Base-by-base conservation (phyloP, 2,113 vertebrate species). In the Corythoichthys intestinalis region DNA sequence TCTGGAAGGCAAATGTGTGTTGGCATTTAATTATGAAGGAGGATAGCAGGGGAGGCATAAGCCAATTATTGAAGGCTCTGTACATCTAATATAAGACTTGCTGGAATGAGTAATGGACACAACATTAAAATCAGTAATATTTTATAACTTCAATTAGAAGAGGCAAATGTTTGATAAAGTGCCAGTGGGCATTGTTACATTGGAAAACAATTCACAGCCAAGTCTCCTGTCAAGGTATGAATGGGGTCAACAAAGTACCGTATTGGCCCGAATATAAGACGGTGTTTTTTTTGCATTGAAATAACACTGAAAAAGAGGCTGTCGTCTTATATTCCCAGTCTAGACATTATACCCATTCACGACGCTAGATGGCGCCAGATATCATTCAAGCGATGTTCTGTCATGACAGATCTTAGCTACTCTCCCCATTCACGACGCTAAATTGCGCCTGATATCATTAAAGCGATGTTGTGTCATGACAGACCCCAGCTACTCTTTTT, bases 1-100 rank as follows among this genome's bases (percentile, higher is more conserved):
- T 86, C 89, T 83, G 81, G 79, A 77, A 87, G 89, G 83, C 86
- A 86, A 91, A 82, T 83, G 72, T 71, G 77, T 88, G 83, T 87
- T 87, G 67, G 85, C 83, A 86, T 88, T 92, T 91, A 90, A 90
- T 93, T 91, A 90, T 79, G 65, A 78, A 78, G 74, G 78, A 76
- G 77, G 81, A 91, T 81, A 82, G 82, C 69, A 54, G 53, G 66
- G 73, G 83, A 81, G 74, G 66, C 75, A 62, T 59, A 46, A 74
- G 77, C 81, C 65, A 72, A 87, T 90, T 85, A 89, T 86, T 74
- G 85, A 86, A 87, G 60, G 57, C 73, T 81, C 73, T 68, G 73
- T 63, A 81, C 64, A 82, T 75, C 86, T 82, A 84, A 78, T 74
- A 59, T 4, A 35, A 78, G 78, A 70, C 69, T 77, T 66, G 72